Evolutionary conservation across 2,888 invertebrate genomes (phyloP), one percentile per base, ranked within the genome.

Genomic region (Zhuqinia jingwanae): DNA sequence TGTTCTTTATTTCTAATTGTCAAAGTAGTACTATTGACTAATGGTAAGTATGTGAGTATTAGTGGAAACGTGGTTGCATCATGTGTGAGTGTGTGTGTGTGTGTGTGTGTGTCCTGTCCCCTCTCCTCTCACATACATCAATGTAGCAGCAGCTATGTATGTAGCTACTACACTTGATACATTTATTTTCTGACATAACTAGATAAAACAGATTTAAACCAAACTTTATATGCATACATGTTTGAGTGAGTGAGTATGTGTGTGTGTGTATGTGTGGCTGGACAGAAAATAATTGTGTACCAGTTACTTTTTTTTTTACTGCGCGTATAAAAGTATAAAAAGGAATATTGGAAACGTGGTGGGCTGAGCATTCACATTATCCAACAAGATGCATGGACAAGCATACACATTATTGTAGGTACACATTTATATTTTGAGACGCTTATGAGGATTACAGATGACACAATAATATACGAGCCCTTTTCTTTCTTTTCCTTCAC

Each of bases 391-490:
- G 75, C 82, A 82, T 82, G 82, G 82, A 82, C 82, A 82, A 75
- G 47, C 30, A 10, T 25, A 13, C n/a, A 50, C n/a, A n/a, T n/a
- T n/a, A n/a, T n/a, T n/a, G 22, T 75, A 83, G 63, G 53, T 65
- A 83, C 53, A 58, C 75, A 27, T 47, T n/a, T n/a, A n/a, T n/a
- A n/a, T n/a, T n/a, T 45, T 58, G 83, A 77, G 81, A 73, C 60
- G 60, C 85, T 85, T 80, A 79, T 85, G 60, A 63, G 79, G 85
- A 85, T 85, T 85, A 85, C 78, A 79, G 76, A 85, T 85, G 85
- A 85, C 85, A 85, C 73, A 78, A 78, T 85, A 85, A 85, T 85
- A 70, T 85, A 85, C 79, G 85, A 79, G 78, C 15, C 27, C 30
- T 8, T 22, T 27, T 73, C 50, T 73, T 30, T 73, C 17, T 45